These are phyloP conservation scores for Menura novaehollandiae DNA, from an alignment of 2,113 vertebrate species.

Conservation along the genomic window DNA sequence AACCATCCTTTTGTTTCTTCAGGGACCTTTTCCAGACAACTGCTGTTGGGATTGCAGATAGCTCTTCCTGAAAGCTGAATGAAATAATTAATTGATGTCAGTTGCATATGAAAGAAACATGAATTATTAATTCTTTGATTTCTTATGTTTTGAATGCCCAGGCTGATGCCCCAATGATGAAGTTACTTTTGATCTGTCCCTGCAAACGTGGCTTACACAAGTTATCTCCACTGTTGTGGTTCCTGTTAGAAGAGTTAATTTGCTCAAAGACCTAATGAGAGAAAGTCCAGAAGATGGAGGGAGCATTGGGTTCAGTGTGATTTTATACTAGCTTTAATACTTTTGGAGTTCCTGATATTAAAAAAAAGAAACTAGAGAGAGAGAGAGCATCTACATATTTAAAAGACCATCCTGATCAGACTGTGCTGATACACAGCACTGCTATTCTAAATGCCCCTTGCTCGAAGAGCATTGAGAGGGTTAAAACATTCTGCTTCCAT, in stretches of 20 bases:
- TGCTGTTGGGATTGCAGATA: not conserved
- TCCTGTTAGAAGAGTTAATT: not conserved
- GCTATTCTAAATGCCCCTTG: not conserved
- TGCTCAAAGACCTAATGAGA: not conserved
- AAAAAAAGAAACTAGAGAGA: not conserved
- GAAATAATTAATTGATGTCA: not conserved
- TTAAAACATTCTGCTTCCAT: not conserved
- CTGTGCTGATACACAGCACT: not conserved
- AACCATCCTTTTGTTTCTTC: not conserved
- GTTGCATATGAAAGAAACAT: not conserved
- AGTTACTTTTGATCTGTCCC: not conserved
- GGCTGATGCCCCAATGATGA: not conserved
- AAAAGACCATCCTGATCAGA: not conserved
- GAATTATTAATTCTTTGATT: not conserved
- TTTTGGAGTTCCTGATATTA: not conserved
- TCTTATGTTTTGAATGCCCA: not conserved
- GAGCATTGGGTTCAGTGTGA: not conserved
- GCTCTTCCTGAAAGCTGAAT: not conserved
- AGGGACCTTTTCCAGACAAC: not conserved
- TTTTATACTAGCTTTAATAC: not conserved
- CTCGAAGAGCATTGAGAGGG: not conserved
- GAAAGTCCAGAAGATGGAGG: not conserved
- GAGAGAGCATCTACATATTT: not conserved
- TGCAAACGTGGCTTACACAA: not conserved
- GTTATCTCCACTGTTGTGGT: not conserved